Conservation (phyloP, 2,888 invertebrate species). For the Tolmerus cingulatus region DNA sequence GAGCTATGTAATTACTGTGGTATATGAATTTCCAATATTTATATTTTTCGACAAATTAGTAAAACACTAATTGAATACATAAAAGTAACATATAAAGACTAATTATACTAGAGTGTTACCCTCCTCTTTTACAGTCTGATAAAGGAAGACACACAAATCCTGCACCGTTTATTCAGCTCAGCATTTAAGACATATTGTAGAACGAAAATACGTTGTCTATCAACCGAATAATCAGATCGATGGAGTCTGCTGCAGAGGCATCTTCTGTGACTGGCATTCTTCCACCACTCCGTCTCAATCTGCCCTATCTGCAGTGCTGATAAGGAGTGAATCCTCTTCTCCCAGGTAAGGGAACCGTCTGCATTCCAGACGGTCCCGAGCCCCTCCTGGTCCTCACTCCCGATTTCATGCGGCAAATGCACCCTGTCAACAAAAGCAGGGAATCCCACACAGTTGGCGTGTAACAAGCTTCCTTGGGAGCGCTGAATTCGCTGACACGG, state of each 20-base stretch:
- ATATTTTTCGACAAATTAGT: too few relatives aligned
- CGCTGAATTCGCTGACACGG: background rate
- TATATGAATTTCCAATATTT: too few relatives aligned
- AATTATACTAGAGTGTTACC: background rate
- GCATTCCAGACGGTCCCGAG: background rate
- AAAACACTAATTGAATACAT: too few relatives aligned
- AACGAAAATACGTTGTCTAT: background rate
- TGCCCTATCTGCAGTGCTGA: background rate
- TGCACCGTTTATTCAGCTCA: background rate
- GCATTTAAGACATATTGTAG: background rate
- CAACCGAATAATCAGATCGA: background rate
- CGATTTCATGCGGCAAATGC: background rate
- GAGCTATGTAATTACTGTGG: too few relatives aligned
- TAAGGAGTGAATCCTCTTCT: background rate
- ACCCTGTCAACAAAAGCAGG: background rate
- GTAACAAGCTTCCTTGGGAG: background rate
- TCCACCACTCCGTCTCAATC: background rate
- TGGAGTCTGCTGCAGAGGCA: background rate
- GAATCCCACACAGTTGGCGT: background rate
- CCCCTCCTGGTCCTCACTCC: background rate
- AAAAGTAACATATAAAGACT: too few relatives aligned
- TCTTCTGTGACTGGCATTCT: background rate
- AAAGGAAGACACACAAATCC: background rate
- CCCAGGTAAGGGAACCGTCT: background rate
- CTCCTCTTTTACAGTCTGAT: background rate